These are phyloP conservation scores for Aselliscus stoliczkanus DNA, from an alignment of 2,797 vertebrate genomes.

Conservation along the genomic window DNA sequence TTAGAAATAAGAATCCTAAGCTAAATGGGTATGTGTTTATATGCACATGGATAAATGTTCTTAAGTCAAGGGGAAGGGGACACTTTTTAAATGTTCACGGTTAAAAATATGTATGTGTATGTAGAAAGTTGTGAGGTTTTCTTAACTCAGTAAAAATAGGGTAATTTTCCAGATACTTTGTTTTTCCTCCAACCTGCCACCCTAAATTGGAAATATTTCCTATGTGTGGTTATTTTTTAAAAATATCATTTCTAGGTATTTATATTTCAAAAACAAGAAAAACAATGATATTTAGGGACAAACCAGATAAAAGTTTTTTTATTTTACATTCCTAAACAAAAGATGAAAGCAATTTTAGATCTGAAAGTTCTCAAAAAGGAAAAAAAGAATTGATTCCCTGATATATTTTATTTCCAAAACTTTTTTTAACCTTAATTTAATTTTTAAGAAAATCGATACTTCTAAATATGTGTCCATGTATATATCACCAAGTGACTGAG, in stretches of 20 bases:
- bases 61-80: constrained; percentile 9
- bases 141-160: constrained; percentile 11
- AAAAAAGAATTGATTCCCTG: background rate
- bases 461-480: background rate
- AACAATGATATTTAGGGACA: background rate
- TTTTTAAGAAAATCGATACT: constrained; percentile 4
- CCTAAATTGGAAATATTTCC: background rate
- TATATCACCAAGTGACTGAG: background rate
- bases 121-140: constrained; percentile 14
- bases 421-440: background rate
- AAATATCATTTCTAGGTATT: background rate
- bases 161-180: background rate
- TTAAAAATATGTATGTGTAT: background rate
- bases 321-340: constrained; percentile 26
- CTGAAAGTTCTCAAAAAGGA: background rate
- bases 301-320: too few species aligned
- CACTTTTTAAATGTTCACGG: background rate
- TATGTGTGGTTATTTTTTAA: background rate
- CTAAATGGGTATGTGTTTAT: constrained; percentile 17
- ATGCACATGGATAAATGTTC: background rate
- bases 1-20: constrained; percentile 39
- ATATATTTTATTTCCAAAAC: background rate
- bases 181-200: background rate
- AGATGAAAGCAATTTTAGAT: background rate
- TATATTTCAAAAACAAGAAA: constrained; percentile 37